Percentiles rank a stretch among this genome's conserved stretches.
These are phyloP conservation scores for Clitarchus hookeri DNA, from an alignment of 2,888 invertebrate species.

Conservation along the genomic window DNA sequence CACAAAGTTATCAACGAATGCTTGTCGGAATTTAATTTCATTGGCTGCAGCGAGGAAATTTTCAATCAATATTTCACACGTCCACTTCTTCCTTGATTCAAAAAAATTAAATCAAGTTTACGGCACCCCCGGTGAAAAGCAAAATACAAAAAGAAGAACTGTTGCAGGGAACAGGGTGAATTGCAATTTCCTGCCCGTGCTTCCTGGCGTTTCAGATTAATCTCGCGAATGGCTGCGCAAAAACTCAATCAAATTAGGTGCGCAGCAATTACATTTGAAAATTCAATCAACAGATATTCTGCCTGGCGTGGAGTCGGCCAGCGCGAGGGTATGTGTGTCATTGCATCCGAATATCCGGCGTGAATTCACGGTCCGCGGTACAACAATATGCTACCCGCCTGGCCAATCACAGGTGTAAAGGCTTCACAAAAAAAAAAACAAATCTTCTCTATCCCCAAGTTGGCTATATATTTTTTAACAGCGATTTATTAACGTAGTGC, in stretches of 20 bases:
- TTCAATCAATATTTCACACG: constrained; percentile 4
- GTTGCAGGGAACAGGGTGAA: not conserved
- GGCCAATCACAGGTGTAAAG: not conserved
- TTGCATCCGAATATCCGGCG: not conserved
- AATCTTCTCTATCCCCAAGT: too few relatives aligned
- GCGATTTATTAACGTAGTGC: too few relatives aligned
- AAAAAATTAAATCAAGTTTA: not conserved
- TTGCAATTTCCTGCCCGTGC: not conserved
- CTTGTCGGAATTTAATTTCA: not conserved
- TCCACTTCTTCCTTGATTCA: not conserved
- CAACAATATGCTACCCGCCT: not conserved
- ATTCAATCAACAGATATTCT: not conserved
- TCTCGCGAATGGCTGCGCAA: constrained; percentile 3
- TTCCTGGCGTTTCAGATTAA: constrained; percentile 14
- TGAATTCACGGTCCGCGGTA: not conserved
- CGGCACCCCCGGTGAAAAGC: not conserved
- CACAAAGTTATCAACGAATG: not conserved
- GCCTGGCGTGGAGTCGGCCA: not conserved
- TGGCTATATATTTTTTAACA: too few relatives aligned
- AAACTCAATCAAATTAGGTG: constrained; percentile 14
- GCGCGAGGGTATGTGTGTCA: not conserved
- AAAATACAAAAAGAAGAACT: not conserved
- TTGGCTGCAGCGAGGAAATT: not conserved
- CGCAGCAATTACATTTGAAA: constrained; percentile 8
- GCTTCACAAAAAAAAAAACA: too few relatives aligned